Evolutionary conservation across 2,797 vertebrate genomes (phyloP), one percentile per base, ranked within the genome.

Genomic region (Chelon auratus): DNA sequence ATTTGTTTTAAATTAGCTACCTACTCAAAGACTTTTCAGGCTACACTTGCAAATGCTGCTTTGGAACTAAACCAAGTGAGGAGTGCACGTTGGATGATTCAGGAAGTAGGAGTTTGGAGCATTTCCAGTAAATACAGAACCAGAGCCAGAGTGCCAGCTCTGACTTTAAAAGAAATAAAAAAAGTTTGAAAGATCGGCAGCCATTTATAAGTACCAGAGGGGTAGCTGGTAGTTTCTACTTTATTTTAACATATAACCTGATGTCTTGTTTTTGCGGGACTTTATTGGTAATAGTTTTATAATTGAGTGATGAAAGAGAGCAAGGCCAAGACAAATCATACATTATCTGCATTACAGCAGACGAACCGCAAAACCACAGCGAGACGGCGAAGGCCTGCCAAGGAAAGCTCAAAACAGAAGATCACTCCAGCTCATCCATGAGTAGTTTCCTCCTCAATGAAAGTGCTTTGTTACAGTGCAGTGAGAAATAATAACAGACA

Each of bases 331-430:
- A 4, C 54, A 68, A 70, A 52, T 62, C 12, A 70, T 53, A 36
- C 20, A 55, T 75, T 62, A 60, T 62, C n/a, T 50, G 50, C 52
- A 45, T 36, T n/a, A 36, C 20, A 70, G 56, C 60, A 54, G 63
- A 36, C 50, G 55, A 61, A 83, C 58, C 51, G 67, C 65, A 78
- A 72, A 62, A 74, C 77, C 58, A 20, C 73, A 69, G 62, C 2
- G 22, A 62, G n/a, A 17, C 36, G 9, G 47, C 59, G 36, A 45
- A 79, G 42, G 20, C 22, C 37, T 55, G 63, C 72, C 80, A 79
- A 71, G 62, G 26, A 79, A 75, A 81, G 72, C 58, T 69, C 77
- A 74, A 37, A 78, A 22, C 63, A 43, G 45, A 79, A 67, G 15
- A 9, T 63, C 33, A 17, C 37, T 30, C 43, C 4, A 36, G 3